Evolutionary conservation across 2,888 invertebrate species (phyloP), one percentile per base, ranked within the genome.

Genomic region (Dexiosoma caninum): DNA sequence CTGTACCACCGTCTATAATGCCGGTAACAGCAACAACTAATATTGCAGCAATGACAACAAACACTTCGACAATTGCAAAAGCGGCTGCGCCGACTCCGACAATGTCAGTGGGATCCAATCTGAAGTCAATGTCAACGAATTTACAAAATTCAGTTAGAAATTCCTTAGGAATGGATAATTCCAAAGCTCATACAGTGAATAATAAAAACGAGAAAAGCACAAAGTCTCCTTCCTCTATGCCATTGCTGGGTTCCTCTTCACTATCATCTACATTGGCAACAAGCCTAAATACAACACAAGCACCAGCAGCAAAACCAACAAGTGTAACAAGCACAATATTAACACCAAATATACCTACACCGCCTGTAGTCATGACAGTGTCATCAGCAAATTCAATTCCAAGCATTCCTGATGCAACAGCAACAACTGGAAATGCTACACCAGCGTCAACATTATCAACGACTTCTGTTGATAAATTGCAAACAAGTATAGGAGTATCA

Each of bases 131-230:
- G 1, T 70, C 79, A 69, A 51, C 69, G 59, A 72, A 70, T 78
- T 80, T 78, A 75, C 75, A 77, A 82, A 76, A 75, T 81, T 77
- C 79, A 14, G 77, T 66, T 64, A 74, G 51, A 59, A 72, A 62
- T 53, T 69, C 72, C 53, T 37, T 66, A n/a, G 10, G 35, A 35
- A 74, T 81, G 69, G 81, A 81, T 57, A 59, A 71, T 75, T 78
- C 81, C 60, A 82, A 78, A 78, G 60, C 59, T 8, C 23, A 57
- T 42, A 76, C 14, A 42, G 42, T 62, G 21, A 67, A 57, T n/a
- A 71, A 60, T 40, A 72, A 67, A 72, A 82, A 51, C 59, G 76
- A 78, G 14, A 67, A 75, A 67, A 46, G 80, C 79, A 78, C 78
- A 71, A 80, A 76, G 62, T 49, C 82, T 12, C 40, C 64, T 46